Conservation (phyloP, 2,113 vertebrate species). For the Nannospalax galili region DNA sequence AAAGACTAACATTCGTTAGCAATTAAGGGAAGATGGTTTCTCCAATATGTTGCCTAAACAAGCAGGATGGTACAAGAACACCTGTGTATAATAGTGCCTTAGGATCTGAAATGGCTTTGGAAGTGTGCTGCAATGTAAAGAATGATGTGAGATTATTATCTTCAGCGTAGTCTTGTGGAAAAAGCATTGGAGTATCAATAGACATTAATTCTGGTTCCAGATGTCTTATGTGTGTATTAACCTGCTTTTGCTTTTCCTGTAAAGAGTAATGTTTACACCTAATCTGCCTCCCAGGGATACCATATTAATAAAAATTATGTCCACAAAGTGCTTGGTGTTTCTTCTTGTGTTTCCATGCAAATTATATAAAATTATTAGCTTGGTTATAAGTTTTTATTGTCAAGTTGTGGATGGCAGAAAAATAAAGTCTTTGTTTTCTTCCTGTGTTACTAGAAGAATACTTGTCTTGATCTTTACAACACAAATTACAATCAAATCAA, state of each 20-base stretch:
- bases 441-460: slow-evolving; percentile 4
- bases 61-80: neutral
- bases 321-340: slow-evolving; percentile 41
- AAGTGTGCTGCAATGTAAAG: neutral
- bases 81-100: slow-evolving; percentile 39
- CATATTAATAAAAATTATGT: slow-evolving; percentile 73
- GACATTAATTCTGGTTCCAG: slow-evolving; percentile 14
- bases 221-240: slow-evolving; percentile 50
- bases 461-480: slow-evolving; percentile 49
- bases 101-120: slow-evolving; percentile 28
- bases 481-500: slow-evolving; percentile 42
- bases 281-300: slow-evolving; percentile 77
- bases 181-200: slow-evolving; percentile 25
- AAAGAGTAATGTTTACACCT: slow-evolving; percentile 74
- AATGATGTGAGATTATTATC: slow-evolving; percentile 15
- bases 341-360: slow-evolving; percentile 30
- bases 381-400: neutral
- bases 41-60: slow-evolving; percentile 38
- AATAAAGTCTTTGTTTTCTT: slow-evolving; percentile 40
- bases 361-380: neutral
- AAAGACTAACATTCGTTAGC: slow-evolving; percentile 32
- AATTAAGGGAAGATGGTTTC: slow-evolving; percentile 27
- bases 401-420: slow-evolving; percentile 19
- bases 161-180: slow-evolving; percentile 44
- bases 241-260: slow-evolving; percentile 58